Evolutionary conservation across 2,888 invertebrate genomes (phyloP), one percentile per base, ranked within the genome.

Genomic region (Crepidodera aurea): DNA sequence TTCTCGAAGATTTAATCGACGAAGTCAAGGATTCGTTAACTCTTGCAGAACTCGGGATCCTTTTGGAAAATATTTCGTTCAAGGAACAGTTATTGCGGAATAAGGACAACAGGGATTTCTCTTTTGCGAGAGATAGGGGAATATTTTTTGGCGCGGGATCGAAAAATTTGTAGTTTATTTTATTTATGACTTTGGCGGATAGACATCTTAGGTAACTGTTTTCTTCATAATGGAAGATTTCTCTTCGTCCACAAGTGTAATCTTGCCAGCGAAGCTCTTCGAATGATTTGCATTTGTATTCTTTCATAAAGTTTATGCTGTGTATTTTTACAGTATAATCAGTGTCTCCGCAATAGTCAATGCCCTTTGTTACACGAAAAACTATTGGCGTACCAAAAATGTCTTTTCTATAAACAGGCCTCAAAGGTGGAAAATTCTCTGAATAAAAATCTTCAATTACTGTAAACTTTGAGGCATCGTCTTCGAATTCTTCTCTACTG

Each of bases 201-300:
- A 67, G 48, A 13, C 65, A 56, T 25, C 56, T 64, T 13, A 59
- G 27, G 22, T 65, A 65, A 13, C 63, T 56, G 16, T 54, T 57
- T 44, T 67, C 67, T 46, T 68, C 58, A 34, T 66, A 66, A 22
- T 62, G 53, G 0, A 51, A 53, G 2, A 60, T 46, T 6, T 64
- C 64, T 39, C 64, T 62, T 16, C 62, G 48, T 19, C 65, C 60
- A 50, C 60, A 56, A 37, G 65, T 53, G 53, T 69, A 68, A 19
- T 69, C 61, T 32, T 69, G 62, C 68, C 68, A 68, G n/a, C 68
- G 57, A 7, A 69, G 27, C 34, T 69, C 69, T 40, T 69, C 69
- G 19, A 68, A 68, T 0, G 69, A 69, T 37, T 69, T 66, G 7
- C 34, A 53, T 18, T 16, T 53, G 37, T 66, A 64, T 29, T 65